Evolutionary conservation across 2,888 invertebrate genomes (phyloP), one percentile per base, ranked within the genome.

Genomic region (Crepidodera aurea): DNA sequence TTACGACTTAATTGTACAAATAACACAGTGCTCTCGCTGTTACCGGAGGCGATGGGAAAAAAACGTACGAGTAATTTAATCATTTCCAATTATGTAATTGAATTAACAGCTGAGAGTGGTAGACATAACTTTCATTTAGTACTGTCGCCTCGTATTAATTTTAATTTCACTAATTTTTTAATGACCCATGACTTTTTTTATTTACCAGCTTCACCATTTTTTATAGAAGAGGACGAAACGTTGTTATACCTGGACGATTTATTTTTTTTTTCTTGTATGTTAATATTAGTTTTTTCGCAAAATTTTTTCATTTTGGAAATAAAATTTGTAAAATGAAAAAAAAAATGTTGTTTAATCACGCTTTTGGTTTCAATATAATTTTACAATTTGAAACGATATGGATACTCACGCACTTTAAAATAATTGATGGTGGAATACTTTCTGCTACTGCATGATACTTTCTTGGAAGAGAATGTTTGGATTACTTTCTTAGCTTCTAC

Each of bases 141-240:
- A 32, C 32, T 40, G 56, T 56, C 56, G 56, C 56, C 46, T 48
- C 22, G 19, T 34, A 54, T 42, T 54, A 42, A 54, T 40, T 42
- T 27, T 54, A 54, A 54, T 54, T 42, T 54, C 42, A 16, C 18
- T 39, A 29, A 42, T 54, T 54, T 19, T 22, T 22, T 22, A 22
- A 42, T 18, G 15, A 37, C 19, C 37, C 15, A 7, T 18, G 7
- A 12, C 29, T 29, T 29, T 29, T 27, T 10, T 53, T 40, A 16
- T 40, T 40, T 40, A 10, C 12, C 16, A n/a, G 34, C 12, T 40
- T 16, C 48, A 29, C 8, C 25, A n/a, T 50, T 40, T 25, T 12
- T 13, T 18, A 40, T 12, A 25, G 13, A 27, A 29, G 48, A 48
- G 50, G 32, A 50, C 32, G 50, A 50, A 29, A 50, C 22, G 27